Conservation (phyloP, 2,888 invertebrate genomes). For the Cheiracanthium punctorium region DNA sequence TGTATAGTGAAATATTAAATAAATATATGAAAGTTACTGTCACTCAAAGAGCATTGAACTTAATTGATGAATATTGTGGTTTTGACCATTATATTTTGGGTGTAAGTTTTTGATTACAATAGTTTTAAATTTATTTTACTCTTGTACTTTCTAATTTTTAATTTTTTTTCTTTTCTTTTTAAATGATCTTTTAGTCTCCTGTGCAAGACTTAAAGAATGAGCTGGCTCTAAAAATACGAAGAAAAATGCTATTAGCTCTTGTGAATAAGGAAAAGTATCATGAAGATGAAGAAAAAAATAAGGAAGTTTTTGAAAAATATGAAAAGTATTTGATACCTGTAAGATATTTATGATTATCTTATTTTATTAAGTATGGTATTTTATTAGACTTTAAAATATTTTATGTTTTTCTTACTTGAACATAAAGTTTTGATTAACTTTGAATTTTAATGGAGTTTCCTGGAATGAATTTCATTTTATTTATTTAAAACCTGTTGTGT, state of each 20-base stretch:
- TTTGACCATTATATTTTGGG: constrained; percentile 95
- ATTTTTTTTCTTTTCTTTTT: too few species aligned
- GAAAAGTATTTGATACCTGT: constrained; percentile 88
- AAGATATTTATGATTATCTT: constrained; percentile 78
- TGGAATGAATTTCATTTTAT: too few species aligned
- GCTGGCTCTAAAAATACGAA: constrained; percentile 89
- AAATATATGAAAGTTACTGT: constrained; percentile 88
- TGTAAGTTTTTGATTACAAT: constrained; percentile 77
- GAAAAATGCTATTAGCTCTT: constrained; percentile 85
- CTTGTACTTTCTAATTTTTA: too few species aligned
- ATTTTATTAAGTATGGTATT: too few species aligned
- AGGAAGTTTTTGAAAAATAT: constrained; percentile 86
- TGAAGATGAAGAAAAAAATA: constrained; percentile 82
- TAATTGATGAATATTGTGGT: constrained; percentile 93
- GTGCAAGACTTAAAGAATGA: constrained; percentile 93
- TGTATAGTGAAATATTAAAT: constrained; percentile 93
- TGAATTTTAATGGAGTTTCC: too few species aligned
- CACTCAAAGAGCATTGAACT: constrained; percentile 87
- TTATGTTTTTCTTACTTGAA: too few species aligned
- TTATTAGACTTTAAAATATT: too few species aligned
- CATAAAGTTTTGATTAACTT: too few species aligned
- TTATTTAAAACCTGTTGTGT: too few species aligned
- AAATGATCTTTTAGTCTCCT: constrained; percentile 85
- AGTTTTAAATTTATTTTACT: neutral
- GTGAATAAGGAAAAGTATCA: constrained; percentile 80